Evolutionary conservation across 2,113 vertebrate species (phyloP).

Genomic region (Podarcis cretensis): DNA sequence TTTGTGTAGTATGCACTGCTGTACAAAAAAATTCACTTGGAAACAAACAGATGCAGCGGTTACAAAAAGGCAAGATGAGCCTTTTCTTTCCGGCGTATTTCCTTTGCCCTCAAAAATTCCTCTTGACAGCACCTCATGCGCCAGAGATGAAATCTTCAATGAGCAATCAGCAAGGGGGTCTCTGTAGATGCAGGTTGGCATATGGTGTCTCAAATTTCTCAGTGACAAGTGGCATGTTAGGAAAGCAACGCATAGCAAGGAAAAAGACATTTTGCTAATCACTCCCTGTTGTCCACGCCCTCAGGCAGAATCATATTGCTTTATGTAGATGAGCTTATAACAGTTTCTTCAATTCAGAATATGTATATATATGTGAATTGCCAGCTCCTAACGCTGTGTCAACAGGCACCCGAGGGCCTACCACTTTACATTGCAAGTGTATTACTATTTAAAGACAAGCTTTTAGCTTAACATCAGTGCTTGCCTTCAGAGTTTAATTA

Average conservation of each 20-base stretch:
- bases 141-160: conserved; percentile 61
- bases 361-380: conserved; percentile 70
- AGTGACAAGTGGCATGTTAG: conserved; percentile 87
- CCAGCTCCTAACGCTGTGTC: conserved; percentile 84
- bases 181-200: conserved; percentile 83
- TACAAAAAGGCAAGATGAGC: background rate
- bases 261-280: conserved; percentile 83
- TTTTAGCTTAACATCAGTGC: conserved; percentile 83
- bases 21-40: background rate
- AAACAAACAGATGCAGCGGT: background rate
- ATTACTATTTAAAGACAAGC: conserved; percentile 89
- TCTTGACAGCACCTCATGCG: conserved; percentile 58
- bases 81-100: conserved; percentile 56
- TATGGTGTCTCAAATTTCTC: conserved; percentile 87
- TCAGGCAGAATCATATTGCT: conserved; percentile 86
- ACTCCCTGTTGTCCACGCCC: conserved; percentile 85
- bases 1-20: background rate
- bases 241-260: conserved; percentile 73
- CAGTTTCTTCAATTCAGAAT: conserved; percentile 89
- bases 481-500: conserved; percentile 88
- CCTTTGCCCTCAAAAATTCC: conserved; percentile 48
- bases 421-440: conserved; percentile 77
- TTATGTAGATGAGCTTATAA: conserved; percentile 95
- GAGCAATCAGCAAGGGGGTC: conserved; percentile 72
- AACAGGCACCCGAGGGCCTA: conserved; percentile 90